phyloP scores from a whole-genome alignment of 2,113 vertebrate genomes.

The Charina bottae region DNA sequence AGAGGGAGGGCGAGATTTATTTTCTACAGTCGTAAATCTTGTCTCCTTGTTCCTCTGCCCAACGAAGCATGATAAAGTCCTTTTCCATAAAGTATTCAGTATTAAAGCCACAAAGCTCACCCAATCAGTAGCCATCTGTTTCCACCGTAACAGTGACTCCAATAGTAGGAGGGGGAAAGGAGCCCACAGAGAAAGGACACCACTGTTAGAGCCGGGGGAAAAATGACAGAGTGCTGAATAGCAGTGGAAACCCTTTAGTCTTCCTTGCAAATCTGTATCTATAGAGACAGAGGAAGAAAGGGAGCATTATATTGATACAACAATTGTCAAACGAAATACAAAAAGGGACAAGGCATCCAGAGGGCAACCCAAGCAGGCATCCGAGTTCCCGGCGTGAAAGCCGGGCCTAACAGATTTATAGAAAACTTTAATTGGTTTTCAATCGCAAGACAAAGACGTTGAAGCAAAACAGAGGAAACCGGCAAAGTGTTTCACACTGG shows the following conservation, averaged over 20 bases:
- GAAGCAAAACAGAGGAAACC: constrained; percentile 43
- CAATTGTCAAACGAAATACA: constrained; percentile 77
- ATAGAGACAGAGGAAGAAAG: constrained; percentile 84
- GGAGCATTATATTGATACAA: constrained; percentile 81
- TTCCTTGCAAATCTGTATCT: constrained; percentile 82
- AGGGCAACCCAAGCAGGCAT: constrained; percentile 77
- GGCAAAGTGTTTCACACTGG: constrained; percentile 49
- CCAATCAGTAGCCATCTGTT: constrained; percentile 92
- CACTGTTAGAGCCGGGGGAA: constrained; percentile 78
- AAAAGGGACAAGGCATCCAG: constrained; percentile 74
- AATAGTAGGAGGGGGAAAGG: constrained; percentile 69
- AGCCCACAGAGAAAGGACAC: constrained; percentile 77
- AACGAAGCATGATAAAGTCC: constrained; percentile 85
- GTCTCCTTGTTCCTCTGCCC: constrained; percentile 78
- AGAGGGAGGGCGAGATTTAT: constrained; percentile 76
- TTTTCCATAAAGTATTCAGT: constrained; percentile 88
- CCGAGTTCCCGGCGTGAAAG: constrained; percentile 70
- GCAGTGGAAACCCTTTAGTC: constrained; percentile 69
- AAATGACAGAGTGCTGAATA: constrained; percentile 81
- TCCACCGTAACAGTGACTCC: constrained; percentile 79
- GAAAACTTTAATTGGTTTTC: constrained; percentile 79
- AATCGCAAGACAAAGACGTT: constrained; percentile 75
- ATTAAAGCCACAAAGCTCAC: constrained; percentile 84
- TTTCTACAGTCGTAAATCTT: constrained; percentile 81
- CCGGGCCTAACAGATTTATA: constrained; percentile 73